Base-by-base conservation (phyloP, 2,797 vertebrate species). In the Tiaroga cobitis region DNA sequence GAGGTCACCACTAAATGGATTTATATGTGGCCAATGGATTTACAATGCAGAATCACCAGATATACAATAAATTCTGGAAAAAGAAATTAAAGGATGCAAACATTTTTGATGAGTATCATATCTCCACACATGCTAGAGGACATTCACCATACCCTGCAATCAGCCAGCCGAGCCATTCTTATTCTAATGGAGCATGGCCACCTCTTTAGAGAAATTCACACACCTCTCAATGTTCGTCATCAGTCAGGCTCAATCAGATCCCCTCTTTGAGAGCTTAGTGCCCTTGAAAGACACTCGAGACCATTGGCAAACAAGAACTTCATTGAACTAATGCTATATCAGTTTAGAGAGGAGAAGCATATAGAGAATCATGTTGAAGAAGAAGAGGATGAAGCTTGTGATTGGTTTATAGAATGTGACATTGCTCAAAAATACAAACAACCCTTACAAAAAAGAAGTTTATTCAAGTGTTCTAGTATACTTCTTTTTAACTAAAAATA, bases 241-340 rank as follows among this genome's bases (percentile, higher is more conserved):
- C 83, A 85, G 63, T 34, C 67, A 0, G 54, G 21, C 39, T 85
- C 37, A 46, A 80, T 79, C 83, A 69, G 67, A 85, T 77, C 82
- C 78, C n/a, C 26, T 76, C 82, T 51, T 77, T 78, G 51, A 80
- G 51, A 72, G 65, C 67, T 85, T 41, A 39, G 51, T 16, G 37
- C 54, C 63, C 67, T 85, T 72, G 49, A 85, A 80, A 21, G 67
- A 37, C 83, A 26, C 76, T 85, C 1, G 9, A 85, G 83, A 85
- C 51, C 54, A 49, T 79, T 76, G 73, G 76, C 67, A 80, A 80
- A 85, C 67, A 79, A 37, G 67, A 85, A 72, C 67, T 34, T 63
- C 13, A 7, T 21, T 49, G 51, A 80, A 56, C 83, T 65, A 63
- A 72, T 80, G 51, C 49, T 56, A 43, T n/a, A 59, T 70, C 9